A percentile compares a stretch with the other conserved stretches of the same genome.
Conservation (phyloP, 2,797 vertebrate species). For the Typhlichthys eigenmanni region DNA sequence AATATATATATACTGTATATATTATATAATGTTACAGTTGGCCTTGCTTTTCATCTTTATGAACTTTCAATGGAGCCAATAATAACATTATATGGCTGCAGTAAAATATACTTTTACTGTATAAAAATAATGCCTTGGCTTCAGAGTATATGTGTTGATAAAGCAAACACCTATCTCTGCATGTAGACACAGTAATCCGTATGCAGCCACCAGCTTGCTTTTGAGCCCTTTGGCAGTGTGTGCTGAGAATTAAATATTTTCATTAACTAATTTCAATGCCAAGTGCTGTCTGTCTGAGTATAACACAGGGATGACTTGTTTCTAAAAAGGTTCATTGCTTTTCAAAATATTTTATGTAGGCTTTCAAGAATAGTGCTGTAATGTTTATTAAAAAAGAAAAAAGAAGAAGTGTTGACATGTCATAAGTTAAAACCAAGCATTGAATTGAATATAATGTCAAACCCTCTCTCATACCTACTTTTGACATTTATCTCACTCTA, state of each 20-base stretch:
- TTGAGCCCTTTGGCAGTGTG: conserved; percentile 36
- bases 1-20: too few relatives aligned
- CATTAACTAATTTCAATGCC: conserved; percentile 41
- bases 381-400: conserved; percentile 26
- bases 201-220: conserved; percentile 54
- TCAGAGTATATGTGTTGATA: conserved; percentile 30
- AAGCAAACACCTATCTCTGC: conserved; percentile 12
- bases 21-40: conserved; percentile 38
- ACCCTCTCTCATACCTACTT: conserved; percentile 14
- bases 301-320: conserved; percentile 39
- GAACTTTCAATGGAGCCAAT: conserved; percentile 29
- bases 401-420: conserved; percentile 24
- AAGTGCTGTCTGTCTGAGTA: conserved; percentile 33
- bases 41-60: conserved; percentile 23
- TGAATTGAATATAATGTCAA: conserved; percentile 3
- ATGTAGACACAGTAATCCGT: conserved; percentile 48
- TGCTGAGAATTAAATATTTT: conserved; percentile 40
- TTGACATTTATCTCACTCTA: conserved; percentile 55
- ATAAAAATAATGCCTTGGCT: conserved; percentile 52
- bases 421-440: conserved; percentile 20
- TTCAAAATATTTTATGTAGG: conserved; percentile 30
- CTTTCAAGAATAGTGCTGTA: conserved; percentile 34
- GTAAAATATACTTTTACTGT: conserved; percentile 62
- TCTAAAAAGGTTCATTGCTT: conserved; percentile 33
- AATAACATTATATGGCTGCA: conserved; percentile 58